phyloP scores from a whole-genome alignment of 2,888 invertebrate species.

The Cacoxenus indagator region DNA sequence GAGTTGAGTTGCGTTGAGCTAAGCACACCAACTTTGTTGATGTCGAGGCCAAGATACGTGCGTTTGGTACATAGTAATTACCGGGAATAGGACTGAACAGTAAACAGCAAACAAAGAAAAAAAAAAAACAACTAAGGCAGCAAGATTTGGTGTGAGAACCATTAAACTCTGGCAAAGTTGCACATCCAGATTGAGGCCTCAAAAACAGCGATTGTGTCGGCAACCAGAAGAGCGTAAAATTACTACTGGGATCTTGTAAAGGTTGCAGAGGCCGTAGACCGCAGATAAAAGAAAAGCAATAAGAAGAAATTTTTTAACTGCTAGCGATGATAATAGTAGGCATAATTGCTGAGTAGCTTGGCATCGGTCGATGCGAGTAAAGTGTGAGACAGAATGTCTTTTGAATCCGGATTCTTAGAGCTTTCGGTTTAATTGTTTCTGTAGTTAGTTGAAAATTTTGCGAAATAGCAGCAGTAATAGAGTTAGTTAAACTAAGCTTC shows the following conservation, averaged over 20 bases:
- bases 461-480: background rate
- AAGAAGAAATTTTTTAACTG: background rate
- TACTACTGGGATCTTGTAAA: background rate
- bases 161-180: slow-evolving; percentile 44
- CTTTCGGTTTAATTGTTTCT: background rate
- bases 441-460: background rate
- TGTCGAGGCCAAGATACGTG: slow-evolving; percentile 13
- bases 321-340: slow-evolving; percentile 38
- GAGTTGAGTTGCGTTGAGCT: background rate
- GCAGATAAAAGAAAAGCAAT: background rate
- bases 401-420: background rate
- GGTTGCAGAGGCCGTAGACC: background rate
- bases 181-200: background rate
- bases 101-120: too few species aligned
- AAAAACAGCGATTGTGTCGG: slow-evolving; percentile 34
- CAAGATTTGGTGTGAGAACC: slow-evolving; percentile 54
- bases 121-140: slow-evolving; percentile 26
- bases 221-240: background rate
- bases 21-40: background rate
- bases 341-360: slow-evolving; percentile 54
- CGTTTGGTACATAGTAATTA: background rate
- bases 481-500: too few species aligned
- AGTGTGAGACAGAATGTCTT: background rate
- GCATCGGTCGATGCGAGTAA: slow-evolving; percentile 36
- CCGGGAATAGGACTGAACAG: background rate